Conservation (phyloP, 2,888 invertebrate genomes). For the Epistrophe grossulariae region DNA sequence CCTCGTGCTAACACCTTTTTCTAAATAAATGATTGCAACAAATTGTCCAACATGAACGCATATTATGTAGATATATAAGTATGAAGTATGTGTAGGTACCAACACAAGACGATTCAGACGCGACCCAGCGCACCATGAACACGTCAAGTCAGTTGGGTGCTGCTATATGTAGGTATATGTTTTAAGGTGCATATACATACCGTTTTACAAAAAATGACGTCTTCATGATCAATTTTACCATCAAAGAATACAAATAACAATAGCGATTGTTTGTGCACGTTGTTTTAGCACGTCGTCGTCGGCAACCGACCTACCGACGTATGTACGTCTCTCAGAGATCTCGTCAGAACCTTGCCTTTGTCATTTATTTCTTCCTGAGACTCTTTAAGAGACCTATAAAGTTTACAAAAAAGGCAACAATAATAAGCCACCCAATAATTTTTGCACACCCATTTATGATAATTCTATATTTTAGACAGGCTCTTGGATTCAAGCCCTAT, state of each 20-base stretch:
- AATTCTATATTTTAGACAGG: background rate
- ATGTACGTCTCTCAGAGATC: background rate
- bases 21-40: background rate
- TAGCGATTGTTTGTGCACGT: background rate
- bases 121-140: background rate
- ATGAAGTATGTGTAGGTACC: no score
- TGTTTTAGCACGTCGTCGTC: background rate
- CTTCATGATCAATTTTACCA: conserved; percentile 25
- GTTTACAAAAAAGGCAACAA: background rate
- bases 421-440: background rate
- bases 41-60: background rate
- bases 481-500: background rate
- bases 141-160: background rate
- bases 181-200: background rate
- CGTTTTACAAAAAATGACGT: conserved; percentile 10
- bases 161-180: background rate
- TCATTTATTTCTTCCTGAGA: background rate
- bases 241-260: conserved; percentile 1
- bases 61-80: background rate
- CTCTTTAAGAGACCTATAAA: background rate
- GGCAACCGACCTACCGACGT: no score
- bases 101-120: background rate
- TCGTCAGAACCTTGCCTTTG: background rate
- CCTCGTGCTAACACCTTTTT: conserved; percentile 44
- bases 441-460: conserved; percentile 4